A percentile compares a stretch with the other conserved stretches of the same genome.
Evolutionary conservation across 1,140 invertebrate genomes (phyloP).

Genomic region (Panagrolaimus sp.): DNA sequence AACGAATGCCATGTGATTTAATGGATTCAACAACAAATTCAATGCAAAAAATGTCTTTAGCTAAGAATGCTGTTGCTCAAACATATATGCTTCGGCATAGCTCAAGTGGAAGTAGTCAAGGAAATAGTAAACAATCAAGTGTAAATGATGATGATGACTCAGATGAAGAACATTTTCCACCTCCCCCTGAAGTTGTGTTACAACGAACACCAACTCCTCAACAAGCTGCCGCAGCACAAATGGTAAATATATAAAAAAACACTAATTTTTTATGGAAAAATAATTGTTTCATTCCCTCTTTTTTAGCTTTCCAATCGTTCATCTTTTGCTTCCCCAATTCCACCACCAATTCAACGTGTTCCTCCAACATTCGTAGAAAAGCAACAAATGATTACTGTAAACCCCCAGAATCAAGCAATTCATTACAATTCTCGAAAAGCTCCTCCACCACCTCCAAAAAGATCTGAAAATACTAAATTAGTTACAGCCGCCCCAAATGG

Average conservation of each 20-base stretch:
- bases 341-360: background rate
- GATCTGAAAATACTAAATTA: conserved; percentile 42
- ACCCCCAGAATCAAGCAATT: background rate
- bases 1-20: conserved; percentile 25
- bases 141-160: conserved; percentile 42
- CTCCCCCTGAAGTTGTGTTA: conserved; percentile 37
- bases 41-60: conserved; percentile 17
- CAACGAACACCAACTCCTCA: conserved; percentile 16
- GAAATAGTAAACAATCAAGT: conserved; percentile 17
- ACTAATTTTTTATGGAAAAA: background rate
- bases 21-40: conserved; percentile 11
- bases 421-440: conserved; percentile 20
- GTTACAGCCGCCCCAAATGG: conserved; percentile 17
- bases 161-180: conserved; percentile 55
- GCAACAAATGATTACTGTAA: conserved; percentile 20
- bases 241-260: conserved; percentile 5
- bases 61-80: conserved; percentile 13
- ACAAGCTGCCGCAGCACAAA: background rate
- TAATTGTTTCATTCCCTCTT: background rate
- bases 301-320: conserved; percentile 11
- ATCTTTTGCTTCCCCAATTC: conserved; percentile 11
- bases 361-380: background rate
- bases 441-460: conserved; percentile 52
- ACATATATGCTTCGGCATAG: conserved; percentile 1
- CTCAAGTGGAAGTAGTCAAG: background rate